These are phyloP conservation scores for Falco concolor DNA, from an alignment of 2,797 vertebrate genomes.

Conservation along the genomic window DNA sequence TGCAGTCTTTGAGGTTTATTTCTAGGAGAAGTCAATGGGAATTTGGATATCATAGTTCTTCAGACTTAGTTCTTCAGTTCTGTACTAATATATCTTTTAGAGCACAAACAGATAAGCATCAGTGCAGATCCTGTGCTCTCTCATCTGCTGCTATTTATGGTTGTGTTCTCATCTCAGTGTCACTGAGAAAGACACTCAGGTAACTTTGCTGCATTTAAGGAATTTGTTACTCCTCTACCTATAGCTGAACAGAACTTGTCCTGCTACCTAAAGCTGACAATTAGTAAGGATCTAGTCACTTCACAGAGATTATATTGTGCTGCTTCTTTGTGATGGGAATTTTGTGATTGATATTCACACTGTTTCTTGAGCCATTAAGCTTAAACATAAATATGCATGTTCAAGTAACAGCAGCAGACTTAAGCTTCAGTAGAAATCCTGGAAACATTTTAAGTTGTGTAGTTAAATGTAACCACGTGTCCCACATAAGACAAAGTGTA, in stretches of 20 bases:
- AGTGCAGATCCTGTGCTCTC: not conserved
- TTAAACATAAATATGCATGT: constrained; percentile 32
- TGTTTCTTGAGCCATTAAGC: not conserved
- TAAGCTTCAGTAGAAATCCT: constrained; percentile 17
- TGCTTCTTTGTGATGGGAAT: not conserved
- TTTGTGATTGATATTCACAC: not conserved
- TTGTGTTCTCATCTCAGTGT: not conserved
- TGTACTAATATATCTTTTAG: not conserved
- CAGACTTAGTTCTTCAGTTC: not conserved
- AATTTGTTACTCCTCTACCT: not conserved
- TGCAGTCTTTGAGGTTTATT: not conserved
- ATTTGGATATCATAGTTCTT: not conserved
- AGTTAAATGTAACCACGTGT: not conserved
- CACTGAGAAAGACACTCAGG: not conserved
- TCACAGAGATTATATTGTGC: not conserved
- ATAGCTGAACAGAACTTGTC: not conserved
- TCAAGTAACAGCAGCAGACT: constrained; percentile 27
- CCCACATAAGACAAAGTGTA: not conserved
- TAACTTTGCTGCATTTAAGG: not conserved
- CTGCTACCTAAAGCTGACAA: not conserved
- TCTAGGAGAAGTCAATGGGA: not conserved
- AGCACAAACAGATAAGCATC: not conserved
- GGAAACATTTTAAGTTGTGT: not conserved
- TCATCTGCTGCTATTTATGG: not conserved
- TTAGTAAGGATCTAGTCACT: not conserved